Base-by-base conservation (phyloP, 2,888 invertebrate species). In the Drosophila subquinaria region DNA sequence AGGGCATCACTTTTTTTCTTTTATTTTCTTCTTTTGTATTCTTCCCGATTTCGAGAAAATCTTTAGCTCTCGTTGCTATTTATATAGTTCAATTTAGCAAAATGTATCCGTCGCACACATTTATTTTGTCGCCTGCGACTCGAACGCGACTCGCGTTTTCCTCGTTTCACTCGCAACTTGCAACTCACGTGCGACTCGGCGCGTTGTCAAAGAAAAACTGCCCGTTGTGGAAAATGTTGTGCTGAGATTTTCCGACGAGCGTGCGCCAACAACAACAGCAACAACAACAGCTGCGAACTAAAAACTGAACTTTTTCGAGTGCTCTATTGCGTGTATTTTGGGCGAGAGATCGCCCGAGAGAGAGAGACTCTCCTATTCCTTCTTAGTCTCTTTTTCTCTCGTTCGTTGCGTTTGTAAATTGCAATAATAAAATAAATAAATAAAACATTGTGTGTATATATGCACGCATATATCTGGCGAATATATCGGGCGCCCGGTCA, bases 191-290 rank as follows among this genome's bases (percentile, higher is more conserved):
- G 88, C 88, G 79, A 73, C 91, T 85, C 91, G 90, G 82, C 91
- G 91, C 90, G 91, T 90, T 91, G 91, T 91, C 91, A 91, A 90
- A 90, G 88, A 78, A 85, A 90, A 89, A 91, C 91, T 90, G 84
- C 76, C 52, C 59, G 82, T 51, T 69, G 81, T 70, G 82, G 76
- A 84, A 88, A 85, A 73, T 74, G 70, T 68, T 66, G 33, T 23
- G 79, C 80, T 53, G 84, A 87, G 83, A 83, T 83, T 83, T 80
- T 64, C 60, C 69, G 35, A 23, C 51, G 52, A 66, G 36, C 73
- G 66, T 52, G 66, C 66, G 48, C 48, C 48, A 48, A 48, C 48
- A 57, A 68, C 72, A 57, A 68, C 48, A 48, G 33, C 48, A 57
- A 68, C 72, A 57, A 68, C 72, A 73, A 71, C 61, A 30, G 5